Percentiles rank a stretch among this genome's conserved stretches.
Evolutionary conservation across 1,140 invertebrate species (phyloP).

Genomic region (Cydia pomonella): DNA sequence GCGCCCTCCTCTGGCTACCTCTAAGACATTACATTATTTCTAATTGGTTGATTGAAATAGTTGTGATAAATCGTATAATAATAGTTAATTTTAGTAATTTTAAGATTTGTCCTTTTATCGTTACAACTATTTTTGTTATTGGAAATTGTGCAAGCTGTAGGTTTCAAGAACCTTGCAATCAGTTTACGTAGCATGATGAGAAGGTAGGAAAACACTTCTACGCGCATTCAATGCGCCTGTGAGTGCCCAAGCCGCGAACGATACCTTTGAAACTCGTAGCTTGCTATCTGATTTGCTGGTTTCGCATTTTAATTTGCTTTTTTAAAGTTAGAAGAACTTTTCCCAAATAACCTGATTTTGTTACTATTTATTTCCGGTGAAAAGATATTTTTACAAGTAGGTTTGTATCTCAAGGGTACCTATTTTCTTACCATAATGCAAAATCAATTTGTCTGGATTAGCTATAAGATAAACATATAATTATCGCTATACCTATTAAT

Average conservation of each 20-base stretch:
- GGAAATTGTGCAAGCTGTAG: not conserved
- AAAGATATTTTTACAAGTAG: not conserved
- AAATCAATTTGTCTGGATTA: too few species aligned
- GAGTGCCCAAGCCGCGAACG: not conserved
- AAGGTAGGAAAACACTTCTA: not conserved
- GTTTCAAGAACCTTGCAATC: slow-evolving; percentile 33
- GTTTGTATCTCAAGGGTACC: not conserved
- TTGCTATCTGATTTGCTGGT: slow-evolving; percentile 1
- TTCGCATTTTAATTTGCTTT: not conserved
- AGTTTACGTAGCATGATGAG: slow-evolving; percentile 34
- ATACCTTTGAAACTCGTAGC: slow-evolving; percentile 15
- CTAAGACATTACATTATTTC: too few species aligned
- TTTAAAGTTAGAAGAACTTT: slow-evolving; percentile 6
- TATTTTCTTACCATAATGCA: too few species aligned
- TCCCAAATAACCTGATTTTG: not conserved
- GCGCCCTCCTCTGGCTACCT: too few species aligned
- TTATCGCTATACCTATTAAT: too few species aligned
- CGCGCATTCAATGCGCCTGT: not conserved
- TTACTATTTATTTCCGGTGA: not conserved
- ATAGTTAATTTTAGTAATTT: too few species aligned
- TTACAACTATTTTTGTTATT: too few species aligned
- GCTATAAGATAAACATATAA: too few species aligned
- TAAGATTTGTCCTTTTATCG: too few species aligned
- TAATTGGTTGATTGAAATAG: too few species aligned
- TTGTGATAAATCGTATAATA: too few species aligned